phyloP scores from a whole-genome alignment of 2,888 invertebrate genomes.

The Microctonus aethiopoides region DNA sequence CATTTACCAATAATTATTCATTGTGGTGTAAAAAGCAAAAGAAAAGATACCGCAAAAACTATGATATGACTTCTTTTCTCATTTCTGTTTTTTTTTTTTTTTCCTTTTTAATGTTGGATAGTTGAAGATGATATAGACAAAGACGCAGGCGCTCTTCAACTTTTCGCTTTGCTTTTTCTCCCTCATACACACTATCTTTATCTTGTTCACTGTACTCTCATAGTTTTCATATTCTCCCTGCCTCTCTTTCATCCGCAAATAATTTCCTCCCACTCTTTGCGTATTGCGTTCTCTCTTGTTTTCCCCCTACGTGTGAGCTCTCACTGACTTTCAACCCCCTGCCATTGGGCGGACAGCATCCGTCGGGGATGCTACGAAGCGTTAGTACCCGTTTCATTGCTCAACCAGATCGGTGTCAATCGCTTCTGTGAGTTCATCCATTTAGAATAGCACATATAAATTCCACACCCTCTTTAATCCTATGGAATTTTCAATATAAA shows the following conservation, averaged over 20 bases:
- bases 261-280: slow-evolving; percentile 10
- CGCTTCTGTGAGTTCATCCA: slow-evolving; percentile 12
- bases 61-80: background rate
- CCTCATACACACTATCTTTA: background rate
- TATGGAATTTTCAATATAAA: background rate
- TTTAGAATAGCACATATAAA: background rate
- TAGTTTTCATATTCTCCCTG: background rate
- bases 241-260: background rate
- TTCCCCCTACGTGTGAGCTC: slow-evolving; percentile 4
- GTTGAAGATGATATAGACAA: slow-evolving; percentile 2
- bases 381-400: slow-evolving; percentile 8
- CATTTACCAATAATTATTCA: slow-evolving; percentile 2
- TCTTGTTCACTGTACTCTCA: background rate
- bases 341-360: slow-evolving; percentile 17
- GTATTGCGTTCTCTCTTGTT: slow-evolving; percentile 6
- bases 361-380: slow-evolving; percentile 4
- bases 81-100: background rate
- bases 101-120: background rate
- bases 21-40: background rate
- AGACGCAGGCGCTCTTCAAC: slow-evolving; percentile 22
- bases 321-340: slow-evolving; percentile 23
- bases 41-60: background rate
- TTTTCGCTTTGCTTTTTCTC: background rate
- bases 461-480: background rate
- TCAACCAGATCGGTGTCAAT: slow-evolving; percentile 15